phyloP scores from a whole-genome alignment of 2,797 vertebrate species.

The Corythornis leucogaster region DNA sequence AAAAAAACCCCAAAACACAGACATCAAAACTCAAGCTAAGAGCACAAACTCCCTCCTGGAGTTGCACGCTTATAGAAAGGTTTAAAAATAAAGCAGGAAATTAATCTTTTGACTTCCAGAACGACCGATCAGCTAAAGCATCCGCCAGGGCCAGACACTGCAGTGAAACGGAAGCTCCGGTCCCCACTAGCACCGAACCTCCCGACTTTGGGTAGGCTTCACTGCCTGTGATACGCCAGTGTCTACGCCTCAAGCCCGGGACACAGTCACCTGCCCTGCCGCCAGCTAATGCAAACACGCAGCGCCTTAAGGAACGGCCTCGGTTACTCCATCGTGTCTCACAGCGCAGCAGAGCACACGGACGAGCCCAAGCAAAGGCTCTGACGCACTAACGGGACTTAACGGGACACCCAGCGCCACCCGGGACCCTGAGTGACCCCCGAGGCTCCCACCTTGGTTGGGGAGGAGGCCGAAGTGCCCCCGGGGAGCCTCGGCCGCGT shows the following conservation, averaged over 20 bases:
- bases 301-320: fast-evolving
- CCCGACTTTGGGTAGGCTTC: fast-evolving
- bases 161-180: fast-evolving
- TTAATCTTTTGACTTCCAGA: neutral
- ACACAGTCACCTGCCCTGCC: neutral
- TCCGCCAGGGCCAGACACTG: fast-evolving
- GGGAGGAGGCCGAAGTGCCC: neutral
- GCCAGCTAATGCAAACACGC: fast-evolving
- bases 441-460: fast-evolving
- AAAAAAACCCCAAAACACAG: neutral
- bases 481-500: too few species aligned
- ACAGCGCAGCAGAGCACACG: fast-evolving
- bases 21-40: neutral
- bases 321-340: fast-evolving
- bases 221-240: fast-evolving
- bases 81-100: neutral
- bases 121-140: neutral
- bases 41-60: neutral
- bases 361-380: neutral
- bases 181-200: fast-evolving
- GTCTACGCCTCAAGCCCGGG: fast-evolving
- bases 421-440: fast-evolving
- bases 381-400: fast-evolving
- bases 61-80: fast-evolving
- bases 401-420: fast-evolving